A percentile compares a stretch with the other conserved stretches of the same genome.
phyloP scores from a whole-genome alignment of 1,140 invertebrate genomes.

The Wasmannia auropunctata region DNA sequence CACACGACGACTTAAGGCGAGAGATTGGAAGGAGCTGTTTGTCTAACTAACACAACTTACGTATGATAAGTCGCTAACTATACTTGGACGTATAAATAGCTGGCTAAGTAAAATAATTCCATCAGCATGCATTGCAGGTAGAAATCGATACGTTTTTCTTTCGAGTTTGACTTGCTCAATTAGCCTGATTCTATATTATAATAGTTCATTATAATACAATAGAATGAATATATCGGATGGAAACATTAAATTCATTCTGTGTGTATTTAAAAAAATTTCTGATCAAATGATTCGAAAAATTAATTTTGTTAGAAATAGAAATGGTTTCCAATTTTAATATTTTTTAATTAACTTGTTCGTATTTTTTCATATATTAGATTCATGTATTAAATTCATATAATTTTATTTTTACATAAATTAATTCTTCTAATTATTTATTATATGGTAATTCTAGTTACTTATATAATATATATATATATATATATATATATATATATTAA shows the following conservation, averaged over 20 bases:
- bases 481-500: too few relatives aligned
- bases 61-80: slow-evolving; percentile 9
- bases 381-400: neutral
- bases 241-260: neutral
- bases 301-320: neutral
- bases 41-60: neutral
- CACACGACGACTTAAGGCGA: slow-evolving; percentile 25
- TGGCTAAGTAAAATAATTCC: neutral
- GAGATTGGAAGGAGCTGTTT: slow-evolving; percentile 37
- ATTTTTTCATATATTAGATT: too few relatives aligned
- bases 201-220: neutral
- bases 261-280: neutral
- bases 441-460: neutral
- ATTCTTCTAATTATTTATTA: too few relatives aligned
- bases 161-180: neutral
- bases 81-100: slow-evolving; percentile 18
- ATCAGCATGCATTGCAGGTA: neutral
- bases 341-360: neutral
- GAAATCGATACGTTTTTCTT: neutral
- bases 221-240: neutral
- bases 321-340: neutral
- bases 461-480: neutral
- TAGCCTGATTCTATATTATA: neutral
- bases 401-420: neutral
- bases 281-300: neutral